These are phyloP conservation scores for Drosophila atroscutellata DNA, from an alignment of 2,888 invertebrate species.

Conservation along the genomic window DNA sequence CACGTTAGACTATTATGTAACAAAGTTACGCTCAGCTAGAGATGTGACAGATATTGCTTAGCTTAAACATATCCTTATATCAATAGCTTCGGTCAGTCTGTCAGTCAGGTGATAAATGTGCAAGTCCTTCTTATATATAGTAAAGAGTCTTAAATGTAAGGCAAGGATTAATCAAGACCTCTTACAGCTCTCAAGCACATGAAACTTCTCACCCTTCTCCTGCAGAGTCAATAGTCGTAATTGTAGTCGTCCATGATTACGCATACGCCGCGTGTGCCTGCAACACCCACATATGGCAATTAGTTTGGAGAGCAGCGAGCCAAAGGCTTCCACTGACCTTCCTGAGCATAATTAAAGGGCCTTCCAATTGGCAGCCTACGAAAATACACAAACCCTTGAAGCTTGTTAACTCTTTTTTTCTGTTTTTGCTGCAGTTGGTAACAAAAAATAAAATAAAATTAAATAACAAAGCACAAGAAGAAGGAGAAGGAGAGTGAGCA, in stretches of 20 bases:
- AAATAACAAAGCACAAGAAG: slow-evolving; percentile 1
- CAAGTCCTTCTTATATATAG: background rate
- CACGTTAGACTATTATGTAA: background rate
- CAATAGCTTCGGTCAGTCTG: background rate
- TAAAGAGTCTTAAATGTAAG: background rate
- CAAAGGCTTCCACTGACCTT: slow-evolving; percentile 60
- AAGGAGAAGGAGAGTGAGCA: slow-evolving; percentile 8
- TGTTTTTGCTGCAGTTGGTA: slow-evolving; percentile 28
- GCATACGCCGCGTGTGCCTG: slow-evolving; percentile 42
- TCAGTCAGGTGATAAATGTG: background rate
- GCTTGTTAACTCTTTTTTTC: slow-evolving; percentile 51
- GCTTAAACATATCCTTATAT: background rate
- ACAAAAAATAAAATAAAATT: slow-evolving; percentile 14
- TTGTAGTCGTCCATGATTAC: slow-evolving; percentile 40
- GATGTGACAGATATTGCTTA: background rate
- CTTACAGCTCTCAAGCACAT: background rate
- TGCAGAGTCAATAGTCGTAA: slow-evolving; percentile 12
- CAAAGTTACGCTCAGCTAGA: background rate
- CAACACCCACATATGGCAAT: slow-evolving; percentile 38
- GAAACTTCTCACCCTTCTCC: background rate
- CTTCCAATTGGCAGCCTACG: slow-evolving; percentile 51
- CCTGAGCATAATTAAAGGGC: slow-evolving; percentile 49
- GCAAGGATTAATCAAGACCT: background rate
- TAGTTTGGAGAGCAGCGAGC: slow-evolving; percentile 31
- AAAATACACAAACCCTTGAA: slow-evolving; percentile 50